phyloP scores from a whole-genome alignment of 1,140 invertebrate species.

The Sitophilus oryzae region DNA sequence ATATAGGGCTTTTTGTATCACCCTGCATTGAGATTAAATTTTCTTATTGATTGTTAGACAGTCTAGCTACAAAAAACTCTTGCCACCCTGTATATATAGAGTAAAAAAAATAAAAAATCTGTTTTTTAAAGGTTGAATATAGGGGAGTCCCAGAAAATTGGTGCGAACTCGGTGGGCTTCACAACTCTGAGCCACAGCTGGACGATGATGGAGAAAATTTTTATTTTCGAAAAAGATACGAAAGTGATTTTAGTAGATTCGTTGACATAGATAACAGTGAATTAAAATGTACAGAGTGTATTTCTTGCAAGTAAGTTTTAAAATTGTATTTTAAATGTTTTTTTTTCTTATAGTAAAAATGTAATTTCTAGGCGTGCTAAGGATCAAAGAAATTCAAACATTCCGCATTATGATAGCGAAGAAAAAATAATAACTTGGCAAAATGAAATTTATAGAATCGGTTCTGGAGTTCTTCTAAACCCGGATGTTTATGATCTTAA shows the following conservation, averaged over 20 bases:
- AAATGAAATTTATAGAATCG: conserved; percentile 45
- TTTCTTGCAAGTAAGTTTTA: conserved; percentile 25
- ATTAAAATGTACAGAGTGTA: conserved; percentile 42
- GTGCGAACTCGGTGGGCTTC: conserved; percentile 22
- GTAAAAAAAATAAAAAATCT: too few relatives aligned
- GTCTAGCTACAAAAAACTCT: too few relatives aligned
- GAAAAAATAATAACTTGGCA: conserved; percentile 21
- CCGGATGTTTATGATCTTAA: conserved; percentile 60
- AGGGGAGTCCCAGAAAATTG: conserved; percentile 30
- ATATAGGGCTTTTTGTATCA: too few relatives aligned
- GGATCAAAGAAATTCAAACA: conserved; percentile 20
- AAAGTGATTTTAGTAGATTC: conserved; percentile 61
- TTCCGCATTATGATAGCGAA: conserved; percentile 39
- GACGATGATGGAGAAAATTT: conserved; percentile 56
- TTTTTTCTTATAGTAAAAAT: neutral
- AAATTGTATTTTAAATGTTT: neutral
- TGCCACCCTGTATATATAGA: too few relatives aligned
- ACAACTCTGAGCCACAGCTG: conserved; percentile 12
- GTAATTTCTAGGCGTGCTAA: conserved; percentile 24
- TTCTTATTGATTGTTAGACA: too few relatives aligned
- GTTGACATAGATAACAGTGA: conserved; percentile 55
- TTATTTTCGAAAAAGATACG: conserved; percentile 62
- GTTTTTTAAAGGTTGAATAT: conserved; percentile 32
- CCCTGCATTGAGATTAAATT: too few relatives aligned
- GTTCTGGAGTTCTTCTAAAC: conserved; percentile 66